Evolutionary conservation across 2,113 vertebrate species (phyloP).

Genomic region (Lophura nycthemera): DNA sequence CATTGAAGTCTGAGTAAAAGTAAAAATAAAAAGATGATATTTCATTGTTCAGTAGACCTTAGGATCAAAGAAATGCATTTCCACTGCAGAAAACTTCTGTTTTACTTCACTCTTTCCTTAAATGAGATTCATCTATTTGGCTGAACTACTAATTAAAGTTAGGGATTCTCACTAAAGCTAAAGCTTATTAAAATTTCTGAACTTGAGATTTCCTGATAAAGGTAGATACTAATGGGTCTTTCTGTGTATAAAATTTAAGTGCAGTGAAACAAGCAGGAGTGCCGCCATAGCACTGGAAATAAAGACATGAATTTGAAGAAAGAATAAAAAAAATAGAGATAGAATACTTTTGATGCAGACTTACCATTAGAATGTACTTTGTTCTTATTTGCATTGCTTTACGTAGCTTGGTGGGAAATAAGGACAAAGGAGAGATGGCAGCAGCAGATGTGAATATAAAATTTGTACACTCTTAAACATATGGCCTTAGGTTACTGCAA

Average conservation of each 20-base stretch:
- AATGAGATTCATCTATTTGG: background rate
- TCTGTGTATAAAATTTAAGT: background rate
- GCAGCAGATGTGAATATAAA: conserved; percentile 48
- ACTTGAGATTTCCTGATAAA: conserved; percentile 15
- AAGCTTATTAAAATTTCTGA: conserved; percentile 5
- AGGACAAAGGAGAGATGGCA: conserved; percentile 22
- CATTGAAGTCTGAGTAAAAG: background rate
- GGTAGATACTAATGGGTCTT: background rate
- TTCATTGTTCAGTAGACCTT: background rate
- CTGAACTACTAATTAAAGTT: background rate
- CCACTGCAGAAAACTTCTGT: background rate
- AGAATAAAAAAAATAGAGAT: background rate
- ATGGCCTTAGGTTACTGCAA: background rate
- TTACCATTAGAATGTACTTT: background rate
- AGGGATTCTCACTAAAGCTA: background rate
- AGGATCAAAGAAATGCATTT: conserved; percentile 45
- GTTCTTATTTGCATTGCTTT: background rate
- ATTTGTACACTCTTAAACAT: conserved; percentile 40
- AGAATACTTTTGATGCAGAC: background rate
- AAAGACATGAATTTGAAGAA: background rate
- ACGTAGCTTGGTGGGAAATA: background rate
- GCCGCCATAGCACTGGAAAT: background rate
- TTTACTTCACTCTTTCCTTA: conserved; percentile 31
- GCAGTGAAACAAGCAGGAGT: background rate
- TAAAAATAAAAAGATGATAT: background rate